These are phyloP conservation scores for human (Homo sapiens) DNA, from an alignment of 2,113 vertebrate species.

Conservation along the genomic window DNA sequence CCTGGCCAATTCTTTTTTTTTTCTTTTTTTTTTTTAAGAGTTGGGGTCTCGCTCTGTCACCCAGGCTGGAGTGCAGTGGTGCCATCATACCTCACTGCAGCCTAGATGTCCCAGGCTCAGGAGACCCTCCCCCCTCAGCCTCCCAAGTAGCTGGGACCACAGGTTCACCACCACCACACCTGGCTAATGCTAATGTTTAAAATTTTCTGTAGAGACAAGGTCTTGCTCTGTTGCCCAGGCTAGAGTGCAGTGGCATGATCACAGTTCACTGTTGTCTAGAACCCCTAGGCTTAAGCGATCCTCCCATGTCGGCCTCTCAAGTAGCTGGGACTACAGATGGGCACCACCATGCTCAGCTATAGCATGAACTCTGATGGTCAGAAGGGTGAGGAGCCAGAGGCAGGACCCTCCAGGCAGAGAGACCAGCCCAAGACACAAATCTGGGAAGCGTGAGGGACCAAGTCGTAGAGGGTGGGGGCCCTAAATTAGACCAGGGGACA, in stretches of 20 bases:
- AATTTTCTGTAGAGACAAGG: not conserved
- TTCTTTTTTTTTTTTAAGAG: not conserved
- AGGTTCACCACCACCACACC: too few species aligned
- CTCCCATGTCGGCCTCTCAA: not conserved
- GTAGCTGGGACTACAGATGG: not conserved
- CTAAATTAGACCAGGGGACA: not conserved
- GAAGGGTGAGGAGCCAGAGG: too few species aligned
- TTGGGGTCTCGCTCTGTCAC: not conserved
- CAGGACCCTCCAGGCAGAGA: not conserved
- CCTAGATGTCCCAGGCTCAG: too few species aligned
- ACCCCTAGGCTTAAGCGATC: not conserved
- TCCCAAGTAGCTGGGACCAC: not conserved
- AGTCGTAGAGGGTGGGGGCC: not conserved
- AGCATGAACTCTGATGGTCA: not conserved
- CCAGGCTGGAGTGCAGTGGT: too few species aligned
- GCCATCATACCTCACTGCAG: too few species aligned
- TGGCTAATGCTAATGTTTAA: too few species aligned
- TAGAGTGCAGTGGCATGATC: not conserved
- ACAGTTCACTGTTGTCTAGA: not conserved
- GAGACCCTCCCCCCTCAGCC: too few species aligned
- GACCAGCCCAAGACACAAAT: not conserved
- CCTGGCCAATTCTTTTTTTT: not conserved
- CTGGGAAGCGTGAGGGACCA: fast-evolving
- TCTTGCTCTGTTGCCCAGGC: not conserved
- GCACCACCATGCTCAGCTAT: too few species aligned